Conservation (phyloP, 1,140 invertebrate species). For the Copidosoma floridanum region DNA sequence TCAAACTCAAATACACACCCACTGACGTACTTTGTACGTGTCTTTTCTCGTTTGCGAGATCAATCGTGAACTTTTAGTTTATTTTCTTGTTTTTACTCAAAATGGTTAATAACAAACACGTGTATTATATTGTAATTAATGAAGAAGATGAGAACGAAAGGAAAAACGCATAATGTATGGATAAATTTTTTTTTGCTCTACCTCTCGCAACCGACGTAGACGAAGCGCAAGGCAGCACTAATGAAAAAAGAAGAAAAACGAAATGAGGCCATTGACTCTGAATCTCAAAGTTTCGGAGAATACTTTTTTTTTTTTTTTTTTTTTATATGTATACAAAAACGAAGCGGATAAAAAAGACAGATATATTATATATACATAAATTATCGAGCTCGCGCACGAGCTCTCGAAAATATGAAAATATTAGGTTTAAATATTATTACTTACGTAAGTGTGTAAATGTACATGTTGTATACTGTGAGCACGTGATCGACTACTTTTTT, state of each 20-base stretch:
- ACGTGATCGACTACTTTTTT: slow-evolving; percentile 3
- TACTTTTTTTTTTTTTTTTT: no score
- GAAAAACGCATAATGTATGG: neutral
- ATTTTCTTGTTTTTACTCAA: neutral
- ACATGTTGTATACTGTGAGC: neutral
- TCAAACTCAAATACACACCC: neutral
- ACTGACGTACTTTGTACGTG: slow-evolving; percentile 6
- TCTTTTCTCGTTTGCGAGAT: neutral
- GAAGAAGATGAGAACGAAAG: neutral
- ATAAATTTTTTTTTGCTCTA: neutral
- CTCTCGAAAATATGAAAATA: slow-evolving; percentile 11
- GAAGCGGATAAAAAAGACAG: neutral
- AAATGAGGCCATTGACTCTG: slow-evolving; percentile 17
- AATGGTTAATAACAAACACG: no score
- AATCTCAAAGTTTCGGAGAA: slow-evolving; percentile 21
- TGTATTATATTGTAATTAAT: slow-evolving; percentile 30
- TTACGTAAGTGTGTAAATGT: neutral
- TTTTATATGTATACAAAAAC: no score
- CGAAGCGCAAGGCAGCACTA: neutral
- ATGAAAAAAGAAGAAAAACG: neutral
- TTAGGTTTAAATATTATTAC: slow-evolving; percentile 10
- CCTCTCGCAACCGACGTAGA: neutral
- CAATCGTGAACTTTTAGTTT: neutral
- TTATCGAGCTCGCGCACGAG: slow-evolving; percentile 3
- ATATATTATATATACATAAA: no score